Evolutionary conservation across 2,888 invertebrate genomes (phyloP), one percentile per base, ranked within the genome.

Genomic region (Drepana falcataria): DNA sequence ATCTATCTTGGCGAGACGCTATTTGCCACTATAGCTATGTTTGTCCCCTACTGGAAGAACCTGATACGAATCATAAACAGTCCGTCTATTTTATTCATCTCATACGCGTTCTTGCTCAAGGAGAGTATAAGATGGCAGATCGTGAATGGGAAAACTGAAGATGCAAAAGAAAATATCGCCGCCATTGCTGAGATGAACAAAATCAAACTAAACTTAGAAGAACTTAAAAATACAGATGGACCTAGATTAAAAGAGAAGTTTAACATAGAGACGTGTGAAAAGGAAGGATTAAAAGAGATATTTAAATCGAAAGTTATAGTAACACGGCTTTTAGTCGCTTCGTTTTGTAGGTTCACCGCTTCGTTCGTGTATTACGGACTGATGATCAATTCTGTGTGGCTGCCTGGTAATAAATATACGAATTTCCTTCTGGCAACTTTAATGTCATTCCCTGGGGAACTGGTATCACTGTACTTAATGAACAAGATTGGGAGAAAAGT

Each of bases 91-190:
- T 52, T 86, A 41, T 83, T 81, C 56, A 53, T 87, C 4, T 58
- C 64, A 7, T 77, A 78, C 55, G 68, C 77, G 48, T 79, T 71
- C 53, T 35, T 86, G 1, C 47, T 86, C 5, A 69, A 71, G 48
- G 89, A 90, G 56, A 89, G 88, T 51, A 83, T 85, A 0, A 64
- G 89, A 58, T 90, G 90, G 89, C 81, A 79, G 54, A 76, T 90
- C 1, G 61, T 88, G 2, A 83, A 74, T 35, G 82, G 83, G 0
- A 85, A 77, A 68, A 65, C 71, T 1, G 72, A 79, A n/a, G 61
- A 76, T 55, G 87, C 82, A 0, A 85, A 83, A 53, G 59, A 68
- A 49, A 73, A 75, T 1, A 53, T 89, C 35, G 64, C 73, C 51
- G 48, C 63, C 2, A 77, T 85, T 3, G 79, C 84, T 0, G 67